Conservation (phyloP, 2,113 vertebrate genomes). For the Arothron firmamentum region DNA sequence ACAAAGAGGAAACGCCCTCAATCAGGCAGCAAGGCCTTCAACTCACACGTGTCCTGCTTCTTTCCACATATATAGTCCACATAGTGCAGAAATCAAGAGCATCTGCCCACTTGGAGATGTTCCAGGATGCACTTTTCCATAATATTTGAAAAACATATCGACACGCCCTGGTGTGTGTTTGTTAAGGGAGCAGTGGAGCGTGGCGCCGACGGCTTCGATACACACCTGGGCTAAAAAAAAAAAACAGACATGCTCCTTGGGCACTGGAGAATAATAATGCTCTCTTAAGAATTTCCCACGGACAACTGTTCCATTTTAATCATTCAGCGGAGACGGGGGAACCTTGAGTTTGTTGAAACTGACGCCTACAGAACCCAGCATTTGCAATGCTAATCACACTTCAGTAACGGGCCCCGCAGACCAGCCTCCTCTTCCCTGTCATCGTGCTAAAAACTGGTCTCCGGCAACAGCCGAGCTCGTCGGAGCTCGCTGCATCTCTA, state of each 20-base stretch:
- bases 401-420: constrained; percentile 40
- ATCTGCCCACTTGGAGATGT: no score
- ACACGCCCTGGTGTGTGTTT: constrained; percentile 29
- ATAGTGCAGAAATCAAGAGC: constrained; percentile 20
- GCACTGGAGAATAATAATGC: constrained; percentile 28
- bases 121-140: no score
- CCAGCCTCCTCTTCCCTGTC: constrained; percentile 42
- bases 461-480: constrained; percentile 41
- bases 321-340: constrained; percentile 45
- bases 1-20: no score
- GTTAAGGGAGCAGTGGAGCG: constrained; percentile 3
- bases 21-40: no score
- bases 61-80: not conserved
- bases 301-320: constrained; percentile 59
- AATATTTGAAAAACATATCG: no score
- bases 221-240: constrained; percentile 36
- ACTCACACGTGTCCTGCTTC: not conserved
- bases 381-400: constrained; percentile 67
- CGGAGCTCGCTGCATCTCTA: constrained; percentile 16
- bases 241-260: constrained; percentile 39
- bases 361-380: constrained; percentile 58
- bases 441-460: constrained; percentile 35
- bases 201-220: constrained; percentile 19
- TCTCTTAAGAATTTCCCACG: constrained; percentile 54
- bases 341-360: constrained; percentile 63